Base-by-base conservation (phyloP, 1,140 invertebrate genomes). In the Protaetia brevitarsis region DNA sequence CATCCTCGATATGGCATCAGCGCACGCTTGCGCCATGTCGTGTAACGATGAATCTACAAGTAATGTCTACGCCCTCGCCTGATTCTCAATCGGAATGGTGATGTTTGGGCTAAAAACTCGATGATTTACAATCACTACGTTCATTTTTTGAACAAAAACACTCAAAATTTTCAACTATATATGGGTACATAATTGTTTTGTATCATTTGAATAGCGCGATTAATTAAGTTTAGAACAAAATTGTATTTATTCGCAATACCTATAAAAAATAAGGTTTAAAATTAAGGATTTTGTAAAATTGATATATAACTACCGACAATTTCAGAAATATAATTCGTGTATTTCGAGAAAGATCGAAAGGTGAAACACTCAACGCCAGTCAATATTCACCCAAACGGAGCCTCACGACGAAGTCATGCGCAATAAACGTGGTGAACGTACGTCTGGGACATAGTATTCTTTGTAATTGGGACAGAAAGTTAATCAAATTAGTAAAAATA, bases 351-450 rank as follows among this genome's bases (percentile, higher is more conserved):
- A 45, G 16, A 45, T 19, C 37, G 8, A 1, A 13, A 45, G 37
- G 16, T 23, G 26, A 51, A 19, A 10, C 11, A 51, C 3, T 16
- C 16, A 23, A 8, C 26, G 19, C 16, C 41, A 51, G 41, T 51
- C 41, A 51, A 51, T 51, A 51, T 10, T 51, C 7, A 51, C 41
- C 41, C 41, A 51, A 51, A 51, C 19, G 41, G 19, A 19, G 41
- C 41, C 41, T 23, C 41, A 13, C 13, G 19, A 5, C 21, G 16
- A 51, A 23, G 16, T 51, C 41, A 51, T 51, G 41, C 41, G 41
- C 41, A 51, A 51, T 51, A 51, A 23, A 8, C 19, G 16, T 23
- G 41, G 10, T 23, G n/a, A n/a, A n/a, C n/a, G 11, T 51, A 10
- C 26, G 19, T 10, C 13, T 26, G 11, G 26, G 11, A 23, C 26